These are phyloP conservation scores for Monomorium pharaonis DNA, from an alignment of 1,140 invertebrate genomes.

Conservation along the genomic window DNA sequence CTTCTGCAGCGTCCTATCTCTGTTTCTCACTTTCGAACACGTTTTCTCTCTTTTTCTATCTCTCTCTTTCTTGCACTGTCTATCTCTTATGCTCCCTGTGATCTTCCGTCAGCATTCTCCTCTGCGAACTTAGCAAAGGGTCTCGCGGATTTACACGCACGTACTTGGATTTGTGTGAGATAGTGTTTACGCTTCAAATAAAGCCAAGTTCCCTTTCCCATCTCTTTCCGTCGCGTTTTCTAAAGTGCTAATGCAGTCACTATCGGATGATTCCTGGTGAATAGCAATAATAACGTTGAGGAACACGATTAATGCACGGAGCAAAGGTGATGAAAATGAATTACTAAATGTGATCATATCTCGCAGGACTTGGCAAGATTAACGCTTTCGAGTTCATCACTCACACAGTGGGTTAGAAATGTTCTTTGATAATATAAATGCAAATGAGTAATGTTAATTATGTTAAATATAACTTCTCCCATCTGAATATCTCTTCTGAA, in stretches of 20 bases:
- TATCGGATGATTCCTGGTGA: conserved; percentile 5
- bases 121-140: conserved; percentile 34
- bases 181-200: conserved; percentile 50
- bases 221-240: background rate
- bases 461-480: background rate
- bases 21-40: background rate
- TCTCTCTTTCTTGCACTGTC: background rate
- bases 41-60: background rate
- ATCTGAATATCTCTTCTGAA: background rate
- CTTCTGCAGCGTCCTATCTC: conserved; percentile 32
- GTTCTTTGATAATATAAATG: background rate
- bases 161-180: conserved; percentile 21
- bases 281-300: conserved; percentile 12
- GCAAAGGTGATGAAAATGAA: background rate
- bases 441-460: background rate
- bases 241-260: conserved; percentile 22
- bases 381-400: background rate
- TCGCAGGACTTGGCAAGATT: background rate
- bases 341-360: background rate
- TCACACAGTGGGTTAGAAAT: too few relatives aligned
- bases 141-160: conserved; percentile 24
- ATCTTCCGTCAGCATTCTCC: conserved; percentile 34
- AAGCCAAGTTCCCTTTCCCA: background rate
- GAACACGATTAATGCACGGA: background rate
- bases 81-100: conserved; percentile 1